These are phyloP conservation scores for Melanostoma scalare DNA, from an alignment of 2,888 invertebrate genomes.

Conservation along the genomic window DNA sequence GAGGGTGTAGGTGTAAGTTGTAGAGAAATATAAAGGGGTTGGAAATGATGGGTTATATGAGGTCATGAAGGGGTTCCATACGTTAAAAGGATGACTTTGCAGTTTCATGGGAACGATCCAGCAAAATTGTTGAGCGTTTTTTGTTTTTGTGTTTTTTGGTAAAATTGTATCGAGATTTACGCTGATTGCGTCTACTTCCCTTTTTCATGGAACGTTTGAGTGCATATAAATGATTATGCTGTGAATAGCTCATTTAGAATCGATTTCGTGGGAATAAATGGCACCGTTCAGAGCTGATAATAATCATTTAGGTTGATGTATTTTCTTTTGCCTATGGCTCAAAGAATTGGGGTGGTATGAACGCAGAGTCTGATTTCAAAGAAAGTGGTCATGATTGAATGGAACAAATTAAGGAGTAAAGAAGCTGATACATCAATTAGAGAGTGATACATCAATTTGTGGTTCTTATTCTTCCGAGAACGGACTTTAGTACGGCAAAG, in stretches of 20 bases:
- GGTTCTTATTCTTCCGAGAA: too few relatives aligned
- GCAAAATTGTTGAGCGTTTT: constrained; percentile 24
- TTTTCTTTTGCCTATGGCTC: too few relatives aligned
- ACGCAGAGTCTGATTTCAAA: too few relatives aligned
- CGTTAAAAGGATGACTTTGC: constrained; percentile 40
- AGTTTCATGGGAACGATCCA: not conserved
- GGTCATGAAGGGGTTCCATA: constrained; percentile 56
- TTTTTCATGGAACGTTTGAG: constrained; percentile 31
- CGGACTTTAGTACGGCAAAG: too few relatives aligned
- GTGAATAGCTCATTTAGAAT: constrained; percentile 14
- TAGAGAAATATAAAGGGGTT: constrained; percentile 10
- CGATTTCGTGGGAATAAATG: not conserved
- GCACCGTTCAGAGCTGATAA: not conserved
- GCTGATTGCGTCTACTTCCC: constrained; percentile 19
- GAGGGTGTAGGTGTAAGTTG: constrained; percentile 2
- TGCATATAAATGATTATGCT: constrained; percentile 24
- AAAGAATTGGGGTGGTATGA: too few relatives aligned
- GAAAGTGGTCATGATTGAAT: too few relatives aligned
- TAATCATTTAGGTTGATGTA: constrained; percentile 21
- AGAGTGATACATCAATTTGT: too few relatives aligned
- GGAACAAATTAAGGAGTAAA: too few relatives aligned
- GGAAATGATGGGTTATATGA: constrained; percentile 40
- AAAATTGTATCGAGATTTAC: constrained; percentile 41
- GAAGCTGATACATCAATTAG: too few relatives aligned
- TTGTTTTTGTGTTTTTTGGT: not conserved